Evolutionary conservation across 2,113 vertebrate genomes (phyloP), one percentile per base, ranked within the genome.

Genomic region (Hiodon alosoides): DNA sequence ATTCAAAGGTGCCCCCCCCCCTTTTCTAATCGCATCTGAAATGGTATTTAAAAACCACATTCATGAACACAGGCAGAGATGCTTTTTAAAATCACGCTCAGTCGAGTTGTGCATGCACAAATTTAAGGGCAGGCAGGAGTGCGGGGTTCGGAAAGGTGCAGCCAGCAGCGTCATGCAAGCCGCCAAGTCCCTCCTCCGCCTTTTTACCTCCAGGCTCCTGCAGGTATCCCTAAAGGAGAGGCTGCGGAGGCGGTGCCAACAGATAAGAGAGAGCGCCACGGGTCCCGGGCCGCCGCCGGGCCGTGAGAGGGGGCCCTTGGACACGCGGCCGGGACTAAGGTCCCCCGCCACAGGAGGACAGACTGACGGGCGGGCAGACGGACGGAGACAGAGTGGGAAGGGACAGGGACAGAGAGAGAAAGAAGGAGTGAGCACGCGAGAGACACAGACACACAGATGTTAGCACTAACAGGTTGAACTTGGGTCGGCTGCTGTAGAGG

Each of bases 201-300:
- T 84, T 81, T 88, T 95, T 95, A 95, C 92, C 93, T 95, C 93
- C 80, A 93, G 84, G 84, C 90, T 92, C 81, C 88, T 90, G 90
- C 91, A 90, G 91, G 89, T 90, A 89, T 93, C 93, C 92, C 91
- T 90, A 93, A 94, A 92, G 89, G 91, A 92, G 85, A 93, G 88
- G 89, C 90, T 94, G 87, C 93, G 91, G 88, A 90, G 87, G 87
- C 89, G 89, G 89, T 92, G 92, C 92, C 93, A 93, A 91, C 90
- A 92, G 90, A 94, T 87, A 89, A 89, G 89, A 86, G 89, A 89
- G 83, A 92, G 88, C 88, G 93, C 89, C 87, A 93, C 86, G 74
- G 93, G 87, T 87, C 87, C 90, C 90, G 90, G 89, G 89, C 89
- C 88, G 92, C 87, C 90, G 88, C 87, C 86, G 81, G 90, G 85